These are phyloP conservation scores for Thalpophila matura DNA, from an alignment of 2,888 invertebrate species.

Conservation along the genomic window DNA sequence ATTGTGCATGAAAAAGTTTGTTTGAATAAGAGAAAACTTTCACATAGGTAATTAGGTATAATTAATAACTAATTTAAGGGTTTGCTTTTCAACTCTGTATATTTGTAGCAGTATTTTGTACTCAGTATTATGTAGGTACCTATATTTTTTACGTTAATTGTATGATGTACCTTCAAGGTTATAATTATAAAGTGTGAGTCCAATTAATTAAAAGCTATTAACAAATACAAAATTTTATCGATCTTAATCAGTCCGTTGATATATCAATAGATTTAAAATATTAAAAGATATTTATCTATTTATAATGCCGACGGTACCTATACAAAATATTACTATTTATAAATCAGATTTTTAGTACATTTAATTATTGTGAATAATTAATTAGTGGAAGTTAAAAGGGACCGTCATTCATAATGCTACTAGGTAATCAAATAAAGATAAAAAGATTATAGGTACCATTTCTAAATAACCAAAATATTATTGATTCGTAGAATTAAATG, in stretches of 20 bases:
- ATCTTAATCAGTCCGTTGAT: not conserved
- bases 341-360: not conserved
- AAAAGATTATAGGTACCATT: not conserved
- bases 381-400: not conserved
- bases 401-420: not conserved
- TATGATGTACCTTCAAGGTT: too few relatives aligned
- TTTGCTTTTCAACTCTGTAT: too few relatives aligned
- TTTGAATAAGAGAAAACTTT: too few relatives aligned
- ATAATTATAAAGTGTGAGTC: too few relatives aligned
- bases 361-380: not conserved
- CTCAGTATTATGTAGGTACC: too few relatives aligned
- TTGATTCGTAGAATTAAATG: not conserved
- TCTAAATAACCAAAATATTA: not conserved
- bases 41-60: too few relatives aligned
- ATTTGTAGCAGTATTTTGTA: too few relatives aligned
- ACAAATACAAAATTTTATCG: not conserved
- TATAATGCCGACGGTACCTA: not conserved
- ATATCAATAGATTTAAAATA: not conserved
- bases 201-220: too few relatives aligned
- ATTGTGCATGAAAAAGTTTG: too few relatives aligned
- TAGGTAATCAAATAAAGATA: slow-evolving; percentile 8
- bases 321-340: not conserved
- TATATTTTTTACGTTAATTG: too few relatives aligned
- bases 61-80: too few relatives aligned
- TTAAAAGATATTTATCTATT: not conserved